These are phyloP conservation scores for Chaenocephalus aceratus DNA, from an alignment of 2,113 vertebrate species.

Conservation along the genomic window DNA sequence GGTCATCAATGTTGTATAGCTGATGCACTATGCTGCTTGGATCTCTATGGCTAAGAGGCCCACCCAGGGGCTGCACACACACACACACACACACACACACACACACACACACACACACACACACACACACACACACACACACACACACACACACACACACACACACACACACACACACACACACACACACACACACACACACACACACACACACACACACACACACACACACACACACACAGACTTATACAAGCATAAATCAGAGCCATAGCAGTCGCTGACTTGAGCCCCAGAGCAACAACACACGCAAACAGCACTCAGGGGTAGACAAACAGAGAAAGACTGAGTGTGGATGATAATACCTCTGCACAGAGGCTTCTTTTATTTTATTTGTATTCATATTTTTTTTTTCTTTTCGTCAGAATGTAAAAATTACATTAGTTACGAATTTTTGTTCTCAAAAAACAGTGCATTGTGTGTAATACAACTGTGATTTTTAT, in stretches of 20 bases:
- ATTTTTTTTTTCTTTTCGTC: no score
- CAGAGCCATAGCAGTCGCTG: conserved; percentile 49
- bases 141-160: no score
- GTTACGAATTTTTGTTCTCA: no score
- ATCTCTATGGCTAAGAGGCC: conserved; percentile 23
- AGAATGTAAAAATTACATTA: no score
- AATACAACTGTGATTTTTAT: no score
- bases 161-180: neutral
- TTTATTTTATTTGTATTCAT: no score
- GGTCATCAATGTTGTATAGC: conserved; percentile 68
- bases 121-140: no score
- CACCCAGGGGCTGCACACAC: neutral
- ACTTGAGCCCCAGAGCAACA: conserved; percentile 60
- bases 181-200: neutral
- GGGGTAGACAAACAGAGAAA: conserved; percentile 38
- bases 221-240: neutral
- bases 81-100: no score
- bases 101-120: no score
- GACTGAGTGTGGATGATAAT: conserved; percentile 33
- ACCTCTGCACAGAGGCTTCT: neutral
- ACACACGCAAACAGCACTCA: conserved; percentile 48
- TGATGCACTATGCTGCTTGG: conserved; percentile 67
- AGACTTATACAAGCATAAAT: conserved; percentile 47
- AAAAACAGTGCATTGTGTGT: no score
- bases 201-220: no score